These are phyloP conservation scores for Cantharis rufa DNA, from an alignment of 2,888 invertebrate genomes.

Conservation along the genomic window DNA sequence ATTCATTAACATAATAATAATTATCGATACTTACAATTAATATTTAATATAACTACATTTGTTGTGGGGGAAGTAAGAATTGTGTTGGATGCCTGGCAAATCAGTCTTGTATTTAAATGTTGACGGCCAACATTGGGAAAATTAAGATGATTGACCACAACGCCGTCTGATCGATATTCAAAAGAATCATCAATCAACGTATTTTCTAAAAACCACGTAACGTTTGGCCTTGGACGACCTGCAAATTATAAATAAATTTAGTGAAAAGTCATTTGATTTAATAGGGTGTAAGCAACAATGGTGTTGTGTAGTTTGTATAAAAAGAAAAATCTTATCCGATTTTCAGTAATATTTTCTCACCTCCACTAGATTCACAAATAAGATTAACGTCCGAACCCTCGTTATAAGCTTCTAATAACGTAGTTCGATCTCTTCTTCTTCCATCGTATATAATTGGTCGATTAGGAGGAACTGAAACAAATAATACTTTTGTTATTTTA, in stretches of 20 bases:
- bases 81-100: constrained; percentile 88
- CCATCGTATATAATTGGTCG: constrained; percentile 82
- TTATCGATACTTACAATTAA: constrained; percentile 81
- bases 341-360: constrained; percentile 57
- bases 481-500: not conserved
- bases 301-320: not conserved
- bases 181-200: constrained; percentile 82
- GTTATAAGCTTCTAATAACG: constrained; percentile 80
- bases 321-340: constrained; percentile 12
- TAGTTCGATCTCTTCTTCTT: constrained; percentile 74
- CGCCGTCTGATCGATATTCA: constrained; percentile 69
- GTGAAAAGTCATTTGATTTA: not conserved
- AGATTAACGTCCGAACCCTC: constrained; percentile 83
- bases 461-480: constrained; percentile 77
- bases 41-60: constrained; percentile 78
- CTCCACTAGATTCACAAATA: constrained; percentile 82
- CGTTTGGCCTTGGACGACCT: constrained; percentile 78
- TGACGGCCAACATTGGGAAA: constrained; percentile 81
- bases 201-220: constrained; percentile 86
- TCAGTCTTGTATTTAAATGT: constrained; percentile 80
- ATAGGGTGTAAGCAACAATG: not conserved
- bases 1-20: too few species aligned
- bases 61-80: constrained; percentile 78
- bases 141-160: constrained; percentile 78
- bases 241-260: constrained; percentile 35